phyloP scores from a whole-genome alignment of 2,888 invertebrate genomes.

The Machimus rusticus region DNA sequence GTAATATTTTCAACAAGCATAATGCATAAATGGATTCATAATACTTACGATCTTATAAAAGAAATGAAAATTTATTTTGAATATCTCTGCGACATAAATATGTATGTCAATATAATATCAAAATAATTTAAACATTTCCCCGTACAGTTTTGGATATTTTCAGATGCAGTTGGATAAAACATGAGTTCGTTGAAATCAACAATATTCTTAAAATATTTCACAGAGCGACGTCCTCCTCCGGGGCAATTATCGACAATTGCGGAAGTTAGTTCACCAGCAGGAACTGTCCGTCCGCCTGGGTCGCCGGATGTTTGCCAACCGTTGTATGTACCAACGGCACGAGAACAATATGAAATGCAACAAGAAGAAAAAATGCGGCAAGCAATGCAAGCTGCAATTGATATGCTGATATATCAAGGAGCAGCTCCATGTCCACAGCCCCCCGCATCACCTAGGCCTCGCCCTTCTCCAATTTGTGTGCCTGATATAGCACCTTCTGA shows the following conservation, averaged over 20 bases:
- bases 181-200: neutral
- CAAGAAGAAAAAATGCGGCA: neutral
- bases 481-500: constrained; percentile 17
- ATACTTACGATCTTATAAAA: too few relatives aligned
- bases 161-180: neutral
- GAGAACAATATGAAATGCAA: constrained; percentile 20
- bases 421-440: neutral
- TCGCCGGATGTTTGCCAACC: neutral
- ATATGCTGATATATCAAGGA: neutral
- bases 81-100: too few relatives aligned
- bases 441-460: neutral
- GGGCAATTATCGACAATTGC: neutral
- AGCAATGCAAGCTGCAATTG: neutral
- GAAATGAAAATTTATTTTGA: too few relatives aligned
- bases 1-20: too few relatives aligned
- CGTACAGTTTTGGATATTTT: neutral
- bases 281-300: neutral
- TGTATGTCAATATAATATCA: too few relatives aligned
- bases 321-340: constrained; percentile 29
- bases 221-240: neutral
- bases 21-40: too few relatives aligned
- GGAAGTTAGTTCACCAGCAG: neutral
- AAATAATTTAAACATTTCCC: neutral
- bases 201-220: neutral
- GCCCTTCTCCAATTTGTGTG: constrained; percentile 15